Evolutionary conservation across 2,888 invertebrate genomes (phyloP).

Genomic region (Leptinotarsa rubiginosa): DNA sequence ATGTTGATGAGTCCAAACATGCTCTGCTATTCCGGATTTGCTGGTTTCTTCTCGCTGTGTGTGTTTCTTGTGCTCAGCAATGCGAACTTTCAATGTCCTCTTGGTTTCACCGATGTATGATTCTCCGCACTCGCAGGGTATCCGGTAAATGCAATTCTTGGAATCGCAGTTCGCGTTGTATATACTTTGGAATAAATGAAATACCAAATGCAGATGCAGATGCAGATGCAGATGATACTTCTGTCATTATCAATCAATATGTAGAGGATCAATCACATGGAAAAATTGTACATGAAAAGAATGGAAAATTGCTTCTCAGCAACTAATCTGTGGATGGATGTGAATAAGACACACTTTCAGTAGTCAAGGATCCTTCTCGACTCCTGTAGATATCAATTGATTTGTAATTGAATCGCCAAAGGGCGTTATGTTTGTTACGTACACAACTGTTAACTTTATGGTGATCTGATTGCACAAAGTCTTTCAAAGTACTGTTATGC

Average conservation of each 20-base stretch:
- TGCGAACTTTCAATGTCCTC: too few relatives aligned
- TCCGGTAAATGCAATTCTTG: too few relatives aligned
- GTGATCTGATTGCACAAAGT: neutral
- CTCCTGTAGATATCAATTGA: neutral
- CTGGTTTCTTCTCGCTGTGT: too few relatives aligned
- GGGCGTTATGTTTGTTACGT: neutral
- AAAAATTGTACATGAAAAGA: neutral
- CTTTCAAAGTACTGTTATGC: neutral
- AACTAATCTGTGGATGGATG: neutral
- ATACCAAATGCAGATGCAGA: neutral
- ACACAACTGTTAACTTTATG: neutral
- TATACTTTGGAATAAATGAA: neutral
- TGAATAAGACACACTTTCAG: neutral
- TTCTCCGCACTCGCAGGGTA: too few relatives aligned
- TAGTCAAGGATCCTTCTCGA: neutral
- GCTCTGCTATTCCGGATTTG: too few relatives aligned
- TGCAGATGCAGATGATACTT: neutral
- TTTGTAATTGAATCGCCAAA: neutral
- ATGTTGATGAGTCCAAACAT: too few relatives aligned
- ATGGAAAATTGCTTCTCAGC: neutral
- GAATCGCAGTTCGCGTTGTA: too few relatives aligned
- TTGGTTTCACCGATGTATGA: too few relatives aligned
- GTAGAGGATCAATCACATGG: neutral
- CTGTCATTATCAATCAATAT: neutral
- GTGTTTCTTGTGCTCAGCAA: too few relatives aligned